These are phyloP conservation scores for Thunnus maccoyii DNA, from an alignment of 2,113 vertebrate species.

Conservation along the genomic window DNA sequence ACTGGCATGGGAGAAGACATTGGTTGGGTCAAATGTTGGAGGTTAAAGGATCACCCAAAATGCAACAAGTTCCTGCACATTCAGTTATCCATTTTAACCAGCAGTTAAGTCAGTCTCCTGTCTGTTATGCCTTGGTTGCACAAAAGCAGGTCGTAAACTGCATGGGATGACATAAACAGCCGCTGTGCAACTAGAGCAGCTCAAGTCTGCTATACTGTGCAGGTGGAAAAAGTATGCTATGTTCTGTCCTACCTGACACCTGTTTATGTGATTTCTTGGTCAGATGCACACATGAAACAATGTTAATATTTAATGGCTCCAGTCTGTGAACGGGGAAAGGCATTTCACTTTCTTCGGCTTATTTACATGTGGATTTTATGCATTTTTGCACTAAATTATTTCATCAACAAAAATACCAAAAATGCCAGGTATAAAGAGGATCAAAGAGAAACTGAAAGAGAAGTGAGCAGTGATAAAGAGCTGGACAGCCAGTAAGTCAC, in stretches of 20 bases:
- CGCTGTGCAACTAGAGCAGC: too few relatives aligned
- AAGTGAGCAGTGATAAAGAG: neutral
- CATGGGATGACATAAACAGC: too few relatives aligned
- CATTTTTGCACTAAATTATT: neutral
- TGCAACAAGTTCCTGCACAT: neutral
- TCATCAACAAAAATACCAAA: neutral
- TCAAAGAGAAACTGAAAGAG: neutral
- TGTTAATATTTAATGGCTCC: neutral
- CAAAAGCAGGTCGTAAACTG: neutral
- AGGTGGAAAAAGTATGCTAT: neutral
- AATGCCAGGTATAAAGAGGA: neutral
- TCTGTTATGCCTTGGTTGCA: neutral
- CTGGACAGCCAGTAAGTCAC: neutral
- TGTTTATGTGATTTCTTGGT: neutral
- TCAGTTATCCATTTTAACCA: too few relatives aligned
- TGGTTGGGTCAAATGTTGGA: constrained; percentile 1
- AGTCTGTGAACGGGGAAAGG: neutral
- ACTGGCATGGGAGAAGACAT: neutral
- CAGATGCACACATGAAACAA: neutral
- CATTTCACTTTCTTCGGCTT: neutral
- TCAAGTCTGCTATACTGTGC: too few relatives aligned
- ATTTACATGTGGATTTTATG: too few relatives aligned
- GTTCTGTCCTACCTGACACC: neutral
- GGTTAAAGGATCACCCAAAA: constrained; percentile 5
- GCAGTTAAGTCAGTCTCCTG: neutral